Evolutionary conservation across 1,140 invertebrate genomes (phyloP).

Genomic region (Drosophila asahinai): DNA sequence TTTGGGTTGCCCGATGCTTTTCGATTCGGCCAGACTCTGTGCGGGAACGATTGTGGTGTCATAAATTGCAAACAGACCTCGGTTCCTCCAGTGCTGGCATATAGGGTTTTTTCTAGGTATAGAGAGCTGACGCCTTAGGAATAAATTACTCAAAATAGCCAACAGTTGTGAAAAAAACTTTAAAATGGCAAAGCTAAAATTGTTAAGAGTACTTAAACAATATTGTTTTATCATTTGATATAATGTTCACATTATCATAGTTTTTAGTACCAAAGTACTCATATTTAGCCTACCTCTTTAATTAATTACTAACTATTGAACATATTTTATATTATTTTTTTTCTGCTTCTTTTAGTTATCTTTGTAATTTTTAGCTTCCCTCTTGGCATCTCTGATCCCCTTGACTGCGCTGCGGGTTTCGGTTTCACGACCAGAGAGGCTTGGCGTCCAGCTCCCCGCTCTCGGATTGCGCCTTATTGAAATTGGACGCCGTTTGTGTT

Average conservation of each 20-base stretch:
- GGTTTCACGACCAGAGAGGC: conserved; percentile 56
- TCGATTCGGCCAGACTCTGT: conserved; percentile 58
- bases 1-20: conserved; percentile 62
- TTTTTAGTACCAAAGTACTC: too few species aligned
- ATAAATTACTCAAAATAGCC: too few species aligned
- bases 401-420: conserved; percentile 38
- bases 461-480: conserved; percentile 62
- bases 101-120: background rate
- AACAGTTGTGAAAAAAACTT: too few species aligned
- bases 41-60: conserved; percentile 59
- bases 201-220: too few species aligned
- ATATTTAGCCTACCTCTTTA: too few species aligned
- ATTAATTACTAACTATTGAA: too few species aligned
- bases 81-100: conserved; percentile 10
- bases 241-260: too few species aligned
- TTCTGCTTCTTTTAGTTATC: too few species aligned
- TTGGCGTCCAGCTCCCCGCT: conserved; percentile 18
- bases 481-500: conserved; percentile 81
- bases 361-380: too few species aligned
- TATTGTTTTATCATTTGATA: too few species aligned
- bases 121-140: background rate
- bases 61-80: conserved; percentile 78
- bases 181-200: too few species aligned
- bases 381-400: conserved; percentile 17
- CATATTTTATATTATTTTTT: too few species aligned